A percentile compares a stretch with the other conserved stretches of the same genome.
These are phyloP conservation scores for Typhlichthys eigenmanni DNA, from an alignment of 2,797 vertebrate species.

Conservation along the genomic window DNA sequence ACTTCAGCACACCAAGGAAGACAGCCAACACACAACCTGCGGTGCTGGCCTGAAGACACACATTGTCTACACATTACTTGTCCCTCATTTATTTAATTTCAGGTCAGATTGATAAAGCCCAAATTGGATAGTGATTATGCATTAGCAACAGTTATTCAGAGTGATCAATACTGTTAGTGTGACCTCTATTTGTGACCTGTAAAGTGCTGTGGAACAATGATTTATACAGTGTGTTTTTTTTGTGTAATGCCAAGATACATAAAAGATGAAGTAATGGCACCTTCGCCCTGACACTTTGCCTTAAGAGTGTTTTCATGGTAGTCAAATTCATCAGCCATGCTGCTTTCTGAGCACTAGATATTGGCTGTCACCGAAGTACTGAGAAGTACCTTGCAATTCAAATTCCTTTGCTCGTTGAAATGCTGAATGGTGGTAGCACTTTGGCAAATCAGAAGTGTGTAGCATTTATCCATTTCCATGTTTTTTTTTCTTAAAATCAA, in stretches of 20 bases:
- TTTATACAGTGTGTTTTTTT: background rate
- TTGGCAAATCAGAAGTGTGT: background rate
- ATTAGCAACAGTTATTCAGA: background rate
- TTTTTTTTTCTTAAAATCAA: slow-evolving; percentile 1
- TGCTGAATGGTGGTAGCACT: background rate
- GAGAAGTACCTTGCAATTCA: background rate
- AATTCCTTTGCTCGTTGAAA: slow-evolving; percentile 2
- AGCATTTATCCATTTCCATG: background rate
- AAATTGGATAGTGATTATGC: slow-evolving; percentile 12
- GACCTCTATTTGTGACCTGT: background rate
- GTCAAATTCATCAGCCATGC: background rate
- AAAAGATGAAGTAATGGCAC: slow-evolving; percentile 1
- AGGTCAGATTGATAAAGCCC: slow-evolving; percentile 15
- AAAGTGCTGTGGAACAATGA: background rate
- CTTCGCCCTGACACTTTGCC: background rate
- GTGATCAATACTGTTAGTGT: background rate
- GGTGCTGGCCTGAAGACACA: slow-evolving; percentile 2
- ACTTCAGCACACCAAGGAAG: slow-evolving; percentile 34
- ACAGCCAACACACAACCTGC: slow-evolving; percentile 39
- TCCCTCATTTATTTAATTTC: slow-evolving; percentile 8
- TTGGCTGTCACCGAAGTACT: background rate
- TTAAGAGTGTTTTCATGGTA: slow-evolving; percentile 5
- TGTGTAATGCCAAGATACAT: slow-evolving; percentile 1
- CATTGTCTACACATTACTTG: background rate
- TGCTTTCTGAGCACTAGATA: background rate